phyloP scores from a whole-genome alignment of 2,113 vertebrate species.

The Oryzias javanicus region DNA sequence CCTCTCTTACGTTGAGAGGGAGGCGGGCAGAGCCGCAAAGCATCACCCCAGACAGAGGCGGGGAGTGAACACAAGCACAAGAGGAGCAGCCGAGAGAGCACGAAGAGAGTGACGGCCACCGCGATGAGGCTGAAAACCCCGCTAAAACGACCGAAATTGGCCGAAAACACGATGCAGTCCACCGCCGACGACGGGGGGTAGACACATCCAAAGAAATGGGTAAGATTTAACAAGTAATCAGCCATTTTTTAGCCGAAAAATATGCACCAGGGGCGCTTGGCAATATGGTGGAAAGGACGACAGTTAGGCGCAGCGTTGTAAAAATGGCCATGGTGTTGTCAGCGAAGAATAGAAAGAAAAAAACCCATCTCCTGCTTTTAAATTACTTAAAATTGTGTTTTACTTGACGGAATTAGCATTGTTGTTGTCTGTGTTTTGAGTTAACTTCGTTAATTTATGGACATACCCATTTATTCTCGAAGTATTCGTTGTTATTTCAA shows the following conservation, averaged over 20 bases:
- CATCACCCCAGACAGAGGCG: constrained; percentile 63
- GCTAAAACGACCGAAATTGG: constrained; percentile 46
- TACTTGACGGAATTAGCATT: constrained; percentile 19
- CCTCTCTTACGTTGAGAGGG: constrained; percentile 63
- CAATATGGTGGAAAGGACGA: constrained; percentile 81
- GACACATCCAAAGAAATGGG: constrained; percentile 42
- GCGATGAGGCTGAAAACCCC: constrained; percentile 29
- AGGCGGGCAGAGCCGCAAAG: constrained; percentile 75
- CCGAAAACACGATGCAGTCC: constrained; percentile 15
- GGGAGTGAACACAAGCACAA: constrained; percentile 59
- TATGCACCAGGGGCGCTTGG: constrained; percentile 26
- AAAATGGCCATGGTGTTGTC: constrained; percentile 80
- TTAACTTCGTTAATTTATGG: constrained; percentile 21
- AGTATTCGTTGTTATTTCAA: constrained; percentile 58
- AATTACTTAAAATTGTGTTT: background rate
- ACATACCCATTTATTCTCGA: constrained; percentile 35
- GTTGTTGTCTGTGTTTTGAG: constrained; percentile 28
- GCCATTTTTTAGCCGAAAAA: constrained; percentile 31
- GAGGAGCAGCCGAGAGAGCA: constrained; percentile 30
- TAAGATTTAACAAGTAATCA: constrained; percentile 67
- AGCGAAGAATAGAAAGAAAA: constrained; percentile 51
- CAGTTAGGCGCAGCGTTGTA: constrained; percentile 67
- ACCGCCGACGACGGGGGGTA: constrained; percentile 49
- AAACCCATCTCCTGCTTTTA: constrained; percentile 9
- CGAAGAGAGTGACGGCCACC: constrained; percentile 1